Evolutionary conservation across 2,113 vertebrate genomes (phyloP), one percentile per base, ranked within the genome.

Genomic region (Pelecanoides urinatrix): DNA sequence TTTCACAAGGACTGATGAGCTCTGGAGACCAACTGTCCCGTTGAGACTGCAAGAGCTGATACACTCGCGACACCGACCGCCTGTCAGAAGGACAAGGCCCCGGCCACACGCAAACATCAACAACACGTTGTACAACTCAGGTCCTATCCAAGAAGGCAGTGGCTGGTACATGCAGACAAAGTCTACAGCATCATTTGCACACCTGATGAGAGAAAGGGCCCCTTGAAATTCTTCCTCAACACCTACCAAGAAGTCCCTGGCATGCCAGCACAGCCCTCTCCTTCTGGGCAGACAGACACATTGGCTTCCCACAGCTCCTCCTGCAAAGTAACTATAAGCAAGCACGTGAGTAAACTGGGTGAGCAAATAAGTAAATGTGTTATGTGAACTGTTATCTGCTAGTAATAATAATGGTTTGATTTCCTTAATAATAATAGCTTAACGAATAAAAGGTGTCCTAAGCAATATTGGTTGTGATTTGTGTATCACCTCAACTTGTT

Each of bases 61-160:
- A 66, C 8, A 25, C 8, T 27, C 6, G 1, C 0, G 3, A 23
- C 14, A 53, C 42, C 6, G 8, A 71, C 3, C 0, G 0, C 8
- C 10, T 13, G 5, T 7, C 2, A 9, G 45, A 81, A 66, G 27
- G 44, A 61, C 13, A 27, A 82, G 40, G 40, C 30, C 36, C 36
- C 0, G 1, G n/a, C 26, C n/a, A 63, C 52, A 27, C 10, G 19
- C 26, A 53, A 30, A n/a, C 40, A 81, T 18, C 47, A 79, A 6
- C 34, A 70, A 36, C 29, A 25, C 6, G 2, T 6, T 67, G 44
- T 16, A 50, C 27, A 53, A 40, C 25, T 40, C 5, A 0, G 29
- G 8, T 29, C 20, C 27, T 36, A 49, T 25, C 30, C 67, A 68
- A 78, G 20, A 21, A 32, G 29, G 21, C 58, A 68, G 17, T 3